phyloP scores from a whole-genome alignment of 2,888 invertebrate species.

The Smittia aterrima region DNA sequence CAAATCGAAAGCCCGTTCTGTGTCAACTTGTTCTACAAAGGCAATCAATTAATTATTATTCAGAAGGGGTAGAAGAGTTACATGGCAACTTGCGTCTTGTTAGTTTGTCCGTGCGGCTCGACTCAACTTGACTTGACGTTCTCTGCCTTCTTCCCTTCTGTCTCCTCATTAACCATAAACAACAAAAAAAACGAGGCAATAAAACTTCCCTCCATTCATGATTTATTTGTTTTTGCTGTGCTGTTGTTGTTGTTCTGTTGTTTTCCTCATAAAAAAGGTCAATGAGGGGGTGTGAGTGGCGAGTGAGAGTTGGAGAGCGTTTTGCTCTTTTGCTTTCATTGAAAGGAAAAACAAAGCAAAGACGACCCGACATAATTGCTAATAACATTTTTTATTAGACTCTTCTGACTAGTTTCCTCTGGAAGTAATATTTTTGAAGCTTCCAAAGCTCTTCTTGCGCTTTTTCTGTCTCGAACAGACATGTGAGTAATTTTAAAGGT shows the following conservation, averaged over 20 bases:
- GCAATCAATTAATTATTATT: conserved; percentile 27
- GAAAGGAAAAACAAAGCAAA: neutral
- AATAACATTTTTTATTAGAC: conserved; percentile 34
- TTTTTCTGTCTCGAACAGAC: too few species aligned
- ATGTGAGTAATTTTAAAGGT: too few species aligned
- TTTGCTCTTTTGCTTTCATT: neutral
- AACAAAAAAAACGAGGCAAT: conserved; percentile 23
- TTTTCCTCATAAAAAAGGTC: neutral
- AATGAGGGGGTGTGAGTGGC: neutral
- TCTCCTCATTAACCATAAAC: conserved; percentile 15
- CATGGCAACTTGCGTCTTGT: neutral
- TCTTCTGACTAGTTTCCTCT: neutral
- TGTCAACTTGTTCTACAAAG: conserved; percentile 12
- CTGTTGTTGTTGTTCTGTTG: conserved; percentile 3
- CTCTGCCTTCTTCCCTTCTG: neutral
- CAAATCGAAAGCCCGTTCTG: neutral
- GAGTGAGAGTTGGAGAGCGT: neutral
- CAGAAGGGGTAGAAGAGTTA: conserved; percentile 7
- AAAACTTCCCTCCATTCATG: conserved; percentile 21
- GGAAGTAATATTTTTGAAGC: neutral
- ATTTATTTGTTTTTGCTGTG: conserved; percentile 9
- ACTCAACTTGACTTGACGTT: conserved; percentile 16
- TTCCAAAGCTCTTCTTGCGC: too few species aligned
- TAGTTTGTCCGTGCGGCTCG: conserved; percentile 16
- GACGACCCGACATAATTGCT: conserved; percentile 25